Evolutionary conservation across 2,888 invertebrate genomes (phyloP), one percentile per base, ranked within the genome.

Genomic region (Entomobrya proxima): DNA sequence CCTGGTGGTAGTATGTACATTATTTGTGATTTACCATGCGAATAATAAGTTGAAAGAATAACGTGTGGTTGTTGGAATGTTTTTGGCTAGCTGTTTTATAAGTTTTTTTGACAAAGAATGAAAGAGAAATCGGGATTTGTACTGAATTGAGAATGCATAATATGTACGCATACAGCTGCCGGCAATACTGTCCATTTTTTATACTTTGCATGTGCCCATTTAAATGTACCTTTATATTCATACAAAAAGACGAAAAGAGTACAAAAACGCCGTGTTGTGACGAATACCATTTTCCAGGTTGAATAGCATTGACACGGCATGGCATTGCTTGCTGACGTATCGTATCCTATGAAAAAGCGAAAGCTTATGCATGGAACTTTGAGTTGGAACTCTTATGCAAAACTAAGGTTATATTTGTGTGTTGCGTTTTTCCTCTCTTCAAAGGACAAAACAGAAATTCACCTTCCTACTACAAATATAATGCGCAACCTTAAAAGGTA

Each of bases 151-250:
- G 47, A 47, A 50, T 50, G 50, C 74, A 50, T 47, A 27, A 11
- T 30, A 6, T 67, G 18, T 37, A 40, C 30, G 15, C 30, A 11
- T 67, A 7, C 74, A 74, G 74, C 74, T 74, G 74, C 74, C 18
- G 74, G 74, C 74, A 74, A 74, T 74, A 7, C 35, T 27, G 2
- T 72, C n/a, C 72, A 72, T 24, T 50, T 50, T 74, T 47, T 47
- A n/a, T 27, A 50, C 9, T 21, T 67, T 67, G 37, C 67, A 67
- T 37, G 21, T 37, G 67, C n/a, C n/a, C 67, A 67, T 40, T 37
- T 18, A 5, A 37, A n/a, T n/a, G n/a, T 3, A 40, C 40, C 35
- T 21, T 21, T 40, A 11, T 37, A 40, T 67, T 67, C 13, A 21
- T 37, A 21, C 21, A 61, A 15, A 32, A n/a, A 27, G 15, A 6